phyloP scores from a whole-genome alignment of 2,113 vertebrate genomes.

The Hypomesus transpacificus region DNA sequence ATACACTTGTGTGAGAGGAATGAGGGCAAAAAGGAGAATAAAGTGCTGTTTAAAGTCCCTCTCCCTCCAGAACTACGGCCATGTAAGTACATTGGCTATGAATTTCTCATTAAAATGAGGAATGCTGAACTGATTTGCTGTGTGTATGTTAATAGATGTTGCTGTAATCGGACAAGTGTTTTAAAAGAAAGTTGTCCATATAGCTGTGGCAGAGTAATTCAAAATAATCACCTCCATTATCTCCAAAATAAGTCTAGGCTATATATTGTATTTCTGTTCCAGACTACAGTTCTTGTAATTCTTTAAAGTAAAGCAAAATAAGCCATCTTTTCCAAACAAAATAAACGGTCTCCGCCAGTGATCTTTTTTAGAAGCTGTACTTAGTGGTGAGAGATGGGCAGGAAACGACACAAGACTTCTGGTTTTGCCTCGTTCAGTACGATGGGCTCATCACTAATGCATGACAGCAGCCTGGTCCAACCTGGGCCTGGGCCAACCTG shows the following conservation, averaged over 20 bases:
- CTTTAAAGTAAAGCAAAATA: conserved; percentile 43
- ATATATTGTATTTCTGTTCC: conserved; percentile 31
- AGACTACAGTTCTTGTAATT: conserved; percentile 24
- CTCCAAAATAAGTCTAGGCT: conserved; percentile 19
- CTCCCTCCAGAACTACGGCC: conserved; percentile 30
- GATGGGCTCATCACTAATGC: conserved; percentile 47
- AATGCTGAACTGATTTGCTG: conserved; percentile 20
- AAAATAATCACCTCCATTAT: conserved; percentile 25
- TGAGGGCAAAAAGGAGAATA: no score
- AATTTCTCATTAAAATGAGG: conserved; percentile 20
- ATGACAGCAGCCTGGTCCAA: conserved; percentile 48
- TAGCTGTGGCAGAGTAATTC: conserved; percentile 22
- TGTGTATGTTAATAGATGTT: conserved; percentile 25
- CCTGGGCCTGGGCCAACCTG: conserved; percentile 4
- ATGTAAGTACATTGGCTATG: conserved; percentile 24
- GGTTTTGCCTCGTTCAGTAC: conserved; percentile 57
- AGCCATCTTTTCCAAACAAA: conserved; percentile 59
- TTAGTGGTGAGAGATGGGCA: conserved; percentile 65
- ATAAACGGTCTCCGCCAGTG: conserved; percentile 53
- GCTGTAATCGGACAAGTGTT: conserved; percentile 19
- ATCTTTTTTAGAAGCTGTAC: conserved; percentile 64
- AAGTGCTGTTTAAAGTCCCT: background rate
- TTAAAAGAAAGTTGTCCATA: conserved; percentile 23
- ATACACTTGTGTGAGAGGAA: no score
- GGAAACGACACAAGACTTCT: conserved; percentile 64